These are phyloP conservation scores for Peromyscus melanophrys DNA, from an alignment of 2,797 vertebrate species.

Conservation along the genomic window DNA sequence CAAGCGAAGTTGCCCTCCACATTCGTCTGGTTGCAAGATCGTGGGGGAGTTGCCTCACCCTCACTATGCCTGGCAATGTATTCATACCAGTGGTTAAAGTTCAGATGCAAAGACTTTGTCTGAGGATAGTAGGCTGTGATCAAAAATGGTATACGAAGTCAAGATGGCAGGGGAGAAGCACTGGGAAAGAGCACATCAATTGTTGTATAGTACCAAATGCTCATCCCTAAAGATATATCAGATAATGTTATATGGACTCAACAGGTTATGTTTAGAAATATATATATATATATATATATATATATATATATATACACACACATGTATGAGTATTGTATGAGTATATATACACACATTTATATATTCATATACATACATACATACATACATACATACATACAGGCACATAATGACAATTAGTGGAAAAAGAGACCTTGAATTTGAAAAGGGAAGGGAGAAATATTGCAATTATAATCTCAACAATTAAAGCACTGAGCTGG, in stretches of 20 bases:
- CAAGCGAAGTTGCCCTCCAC: background rate
- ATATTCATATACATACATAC: background rate
- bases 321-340: too few relatives aligned
- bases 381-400: background rate
- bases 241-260: background rate
- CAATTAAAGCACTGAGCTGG: background rate
- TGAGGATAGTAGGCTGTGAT: background rate
- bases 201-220: background rate
- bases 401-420: background rate
- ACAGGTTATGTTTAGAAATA: background rate
- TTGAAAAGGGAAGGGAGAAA: too few relatives aligned
- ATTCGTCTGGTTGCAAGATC: background rate
- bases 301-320: background rate
- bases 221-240: background rate
- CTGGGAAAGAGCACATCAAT: background rate
- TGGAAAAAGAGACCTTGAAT: too few relatives aligned
- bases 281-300: background rate
- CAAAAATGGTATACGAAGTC: conserved; percentile 38
- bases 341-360: background rate
- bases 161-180: background rate
- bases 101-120: conserved; percentile 36
- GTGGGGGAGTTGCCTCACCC: background rate
- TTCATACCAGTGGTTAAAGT: conserved; percentile 1
- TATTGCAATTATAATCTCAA: too few relatives aligned
- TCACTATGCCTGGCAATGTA: background rate